Percentiles rank a stretch among this genome's conserved stretches.
Conservation (phyloP, 2,797 vertebrate species). For the Selene dorsalis region DNA sequence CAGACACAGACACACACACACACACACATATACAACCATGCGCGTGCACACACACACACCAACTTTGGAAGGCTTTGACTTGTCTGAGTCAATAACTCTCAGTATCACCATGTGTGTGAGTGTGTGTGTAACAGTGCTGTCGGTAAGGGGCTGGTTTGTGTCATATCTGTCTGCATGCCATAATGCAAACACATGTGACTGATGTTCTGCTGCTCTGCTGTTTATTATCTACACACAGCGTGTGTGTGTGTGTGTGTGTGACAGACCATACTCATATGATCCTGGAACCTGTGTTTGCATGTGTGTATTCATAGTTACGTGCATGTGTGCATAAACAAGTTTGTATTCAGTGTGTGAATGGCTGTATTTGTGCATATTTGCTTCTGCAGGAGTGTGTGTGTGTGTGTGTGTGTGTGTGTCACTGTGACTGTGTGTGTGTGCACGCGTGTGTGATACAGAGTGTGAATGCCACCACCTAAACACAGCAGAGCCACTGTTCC, state of each 20-base stretch:
- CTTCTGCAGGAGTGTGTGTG: slow-evolving; percentile 28
- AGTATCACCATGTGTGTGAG: slow-evolving; percentile 50
- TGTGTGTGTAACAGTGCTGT: slow-evolving; percentile 43
- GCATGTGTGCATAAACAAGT: slow-evolving; percentile 60
- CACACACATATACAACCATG: slow-evolving; percentile 8
- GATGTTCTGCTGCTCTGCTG: slow-evolving; percentile 67
- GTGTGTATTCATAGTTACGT: slow-evolving; percentile 37
- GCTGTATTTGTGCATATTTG: slow-evolving; percentile 52
- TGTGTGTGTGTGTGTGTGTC: slow-evolving; percentile 26
- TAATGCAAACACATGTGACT: slow-evolving; percentile 77
- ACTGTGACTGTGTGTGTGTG: slow-evolving; percentile 32
- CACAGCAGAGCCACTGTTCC: slow-evolving; percentile 85
- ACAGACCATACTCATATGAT: slow-evolving; percentile 36
- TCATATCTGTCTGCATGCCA: slow-evolving; percentile 69
- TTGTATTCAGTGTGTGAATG: slow-evolving; percentile 45
- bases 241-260: slow-evolving; percentile 38
- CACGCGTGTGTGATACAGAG: slow-evolving; percentile 16
- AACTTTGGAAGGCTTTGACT: slow-evolving; percentile 80
- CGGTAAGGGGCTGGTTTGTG: slow-evolving; percentile 63
- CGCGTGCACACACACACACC: slow-evolving; percentile 35
- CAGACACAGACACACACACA: slow-evolving; percentile 23
- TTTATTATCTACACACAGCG: slow-evolving; percentile 63
- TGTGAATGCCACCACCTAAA: slow-evolving; percentile 68
- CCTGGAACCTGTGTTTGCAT: slow-evolving; percentile 53
- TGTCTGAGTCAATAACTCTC: slow-evolving; percentile 79